Percentiles rank a stretch among this genome's conserved stretches.
phyloP scores from a whole-genome alignment of 2,888 invertebrate species.

The Petrolisthes cinctipes region DNA sequence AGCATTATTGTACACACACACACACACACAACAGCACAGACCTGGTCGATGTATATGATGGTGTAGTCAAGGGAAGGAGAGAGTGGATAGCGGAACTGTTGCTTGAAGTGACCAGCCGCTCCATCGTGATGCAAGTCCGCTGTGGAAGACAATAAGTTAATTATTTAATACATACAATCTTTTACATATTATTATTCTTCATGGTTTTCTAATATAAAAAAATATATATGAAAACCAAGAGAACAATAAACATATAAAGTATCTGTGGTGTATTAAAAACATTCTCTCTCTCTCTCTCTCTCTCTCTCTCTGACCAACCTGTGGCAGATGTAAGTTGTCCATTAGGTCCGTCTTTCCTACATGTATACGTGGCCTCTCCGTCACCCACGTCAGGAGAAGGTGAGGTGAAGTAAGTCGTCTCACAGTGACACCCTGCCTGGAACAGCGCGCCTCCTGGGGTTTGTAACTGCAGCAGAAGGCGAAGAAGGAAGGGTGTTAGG shows the following conservation, averaged over 20 bases:
- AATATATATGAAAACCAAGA: too few species aligned
- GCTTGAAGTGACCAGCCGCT: slow-evolving; percentile 64
- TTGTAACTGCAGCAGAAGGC: slow-evolving; percentile 54
- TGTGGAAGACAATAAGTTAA: neutral
- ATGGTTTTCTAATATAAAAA: too few species aligned
- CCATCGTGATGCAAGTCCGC: slow-evolving; percentile 44
- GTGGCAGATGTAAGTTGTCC: slow-evolving; percentile 51
- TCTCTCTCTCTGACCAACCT: slow-evolving; percentile 23
- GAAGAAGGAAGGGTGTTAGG: neutral
- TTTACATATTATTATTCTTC: neutral
- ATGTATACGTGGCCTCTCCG: slow-evolving; percentile 48
- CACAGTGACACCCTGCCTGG: slow-evolving; percentile 65
- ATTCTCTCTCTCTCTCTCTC: neutral
- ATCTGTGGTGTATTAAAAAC: too few species aligned
- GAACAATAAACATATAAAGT: too few species aligned
- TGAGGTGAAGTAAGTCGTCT: slow-evolving; percentile 51
- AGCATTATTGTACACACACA: neutral
- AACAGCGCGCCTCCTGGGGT: slow-evolving; percentile 65
- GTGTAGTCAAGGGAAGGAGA: slow-evolving; percentile 62
- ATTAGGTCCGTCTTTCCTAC: slow-evolving; percentile 53
- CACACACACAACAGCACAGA: neutral
- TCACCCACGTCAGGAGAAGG: slow-evolving; percentile 33
- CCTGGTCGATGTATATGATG: slow-evolving; percentile 65
- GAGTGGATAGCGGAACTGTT: slow-evolving; percentile 58
- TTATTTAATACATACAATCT: neutral